Evolutionary conservation across 2,113 vertebrate species (phyloP), one percentile per base, ranked within the genome.

Genomic region (Zingel zingel): DNA sequence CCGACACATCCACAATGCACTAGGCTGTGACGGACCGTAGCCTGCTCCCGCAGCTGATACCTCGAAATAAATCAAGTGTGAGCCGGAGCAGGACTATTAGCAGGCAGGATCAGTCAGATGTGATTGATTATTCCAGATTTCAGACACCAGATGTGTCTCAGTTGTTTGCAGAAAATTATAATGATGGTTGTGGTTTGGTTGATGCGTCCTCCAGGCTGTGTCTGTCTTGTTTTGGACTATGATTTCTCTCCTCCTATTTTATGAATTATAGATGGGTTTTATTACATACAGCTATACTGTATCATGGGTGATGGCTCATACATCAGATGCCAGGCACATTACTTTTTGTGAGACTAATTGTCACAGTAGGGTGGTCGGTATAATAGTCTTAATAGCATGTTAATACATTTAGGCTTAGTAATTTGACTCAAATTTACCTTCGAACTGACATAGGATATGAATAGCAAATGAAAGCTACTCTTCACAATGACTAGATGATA

Each of bases 121-220:
- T 90, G 88, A 83, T 90, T 74, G 89, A 91, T 91, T 88, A 84
- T 86, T 77, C 75, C 67, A 62, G 36, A 50, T 58, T 70, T 23
- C 53, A 79, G 69, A 85, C 76, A 83, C 82, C 91, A 93, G 92
- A 86, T 93, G 92, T 84, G 91, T 86, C 91, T 84, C 83, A 67
- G 72, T 75, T 67, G 19, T 76, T 75, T 51, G 56, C 62, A 66
- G 59, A 67, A 79, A 82, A 83, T 84, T 77, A 70, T 86, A 88
- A 91, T 83, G 73, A 69, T 39, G 83, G 80, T 65, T 79, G 56
- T 68, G 48, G 48, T 70, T 87, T 8, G 19, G n/a, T 48, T 81
- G 74, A 47, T 88, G 64, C 83, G 67, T 77, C 57, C 58, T 74
- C n/a, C 13, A 36, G 79, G 64, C 43, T 45, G 4, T 16, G 50